A percentile compares a stretch with the other conserved stretches of the same genome.
Evolutionary conservation across 2,797 vertebrate species (phyloP).

Genomic region (Gallinago stenura): DNA sequence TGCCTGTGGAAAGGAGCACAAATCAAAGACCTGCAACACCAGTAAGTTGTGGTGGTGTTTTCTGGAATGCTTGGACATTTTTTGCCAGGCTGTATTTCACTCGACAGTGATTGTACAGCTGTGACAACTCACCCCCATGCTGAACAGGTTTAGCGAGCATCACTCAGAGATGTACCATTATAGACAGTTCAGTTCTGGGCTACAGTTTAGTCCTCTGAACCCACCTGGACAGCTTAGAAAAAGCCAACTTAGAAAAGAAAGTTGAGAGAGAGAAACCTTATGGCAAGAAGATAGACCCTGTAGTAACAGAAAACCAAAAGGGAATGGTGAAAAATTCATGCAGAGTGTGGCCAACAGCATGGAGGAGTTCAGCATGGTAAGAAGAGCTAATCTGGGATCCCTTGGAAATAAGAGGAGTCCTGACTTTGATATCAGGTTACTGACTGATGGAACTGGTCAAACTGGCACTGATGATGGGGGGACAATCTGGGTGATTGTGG

Average conservation of each 20-base stretch:
- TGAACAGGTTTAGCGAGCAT: background rate
- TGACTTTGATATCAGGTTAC: background rate
- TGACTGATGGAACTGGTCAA: background rate
- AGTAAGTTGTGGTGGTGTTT: background rate
- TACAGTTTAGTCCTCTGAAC: background rate
- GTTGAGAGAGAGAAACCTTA: background rate
- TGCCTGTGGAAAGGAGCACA: background rate
- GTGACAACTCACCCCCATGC: background rate
- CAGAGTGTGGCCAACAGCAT: background rate
- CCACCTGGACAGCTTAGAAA: background rate
- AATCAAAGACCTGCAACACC: background rate
- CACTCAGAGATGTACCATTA: background rate
- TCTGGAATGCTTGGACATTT: background rate
- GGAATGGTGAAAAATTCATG: background rate
- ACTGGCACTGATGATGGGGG: background rate
- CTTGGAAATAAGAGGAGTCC: background rate
- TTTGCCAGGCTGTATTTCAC: background rate
- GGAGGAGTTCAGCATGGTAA: background rate
- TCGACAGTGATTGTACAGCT: background rate
- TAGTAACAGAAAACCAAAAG: background rate
- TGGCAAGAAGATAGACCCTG: background rate
- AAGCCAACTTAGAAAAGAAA: background rate
- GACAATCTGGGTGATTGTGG: background rate
- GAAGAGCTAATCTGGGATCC: background rate
- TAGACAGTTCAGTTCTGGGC: background rate